Evolutionary conservation across 2,797 vertebrate species (phyloP).

Genomic region (Diglossa cyanea): DNA sequence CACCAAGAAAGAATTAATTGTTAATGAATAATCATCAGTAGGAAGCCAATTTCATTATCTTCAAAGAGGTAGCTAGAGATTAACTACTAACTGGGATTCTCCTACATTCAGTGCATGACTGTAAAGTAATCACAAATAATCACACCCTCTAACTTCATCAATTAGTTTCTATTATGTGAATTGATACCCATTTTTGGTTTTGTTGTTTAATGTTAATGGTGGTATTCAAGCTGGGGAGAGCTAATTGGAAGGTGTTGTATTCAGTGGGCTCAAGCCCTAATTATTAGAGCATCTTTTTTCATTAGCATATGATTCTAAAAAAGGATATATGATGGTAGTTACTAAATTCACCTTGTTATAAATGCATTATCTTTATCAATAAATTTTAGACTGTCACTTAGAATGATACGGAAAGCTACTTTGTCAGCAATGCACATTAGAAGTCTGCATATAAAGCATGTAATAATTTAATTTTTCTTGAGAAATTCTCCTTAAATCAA

Average conservation of each 20-base stretch:
- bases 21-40: slow-evolving; percentile 88
- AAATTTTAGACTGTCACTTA: slow-evolving; percentile 30
- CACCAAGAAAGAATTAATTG: slow-evolving; percentile 85
- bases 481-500: slow-evolving; percentile 6
- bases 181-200: slow-evolving; percentile 77
- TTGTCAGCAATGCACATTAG: background rate
- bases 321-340: slow-evolving; percentile 52
- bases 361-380: slow-evolving; percentile 36
- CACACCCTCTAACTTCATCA: slow-evolving; percentile 83
- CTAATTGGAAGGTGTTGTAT: slow-evolving; percentile 87
- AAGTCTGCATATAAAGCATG: background rate
- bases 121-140: slow-evolving; percentile 83
- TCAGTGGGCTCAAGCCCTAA: slow-evolving; percentile 74
- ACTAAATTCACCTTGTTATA: slow-evolving; percentile 63
- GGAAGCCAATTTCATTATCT: slow-evolving; percentile 88
- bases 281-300: slow-evolving; percentile 80
- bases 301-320: slow-evolving; percentile 78
- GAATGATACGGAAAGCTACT: background rate
- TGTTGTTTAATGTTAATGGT: slow-evolving; percentile 81
- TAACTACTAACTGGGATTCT: slow-evolving; percentile 74
- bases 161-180: slow-evolving; percentile 85
- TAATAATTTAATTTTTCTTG: background rate
- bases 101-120: slow-evolving; percentile 74
- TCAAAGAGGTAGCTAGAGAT: slow-evolving; percentile 83
- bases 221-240: slow-evolving; percentile 77